Base-by-base conservation (phyloP, 2,888 invertebrate genomes). In the Oxycera nigricornis region DNA sequence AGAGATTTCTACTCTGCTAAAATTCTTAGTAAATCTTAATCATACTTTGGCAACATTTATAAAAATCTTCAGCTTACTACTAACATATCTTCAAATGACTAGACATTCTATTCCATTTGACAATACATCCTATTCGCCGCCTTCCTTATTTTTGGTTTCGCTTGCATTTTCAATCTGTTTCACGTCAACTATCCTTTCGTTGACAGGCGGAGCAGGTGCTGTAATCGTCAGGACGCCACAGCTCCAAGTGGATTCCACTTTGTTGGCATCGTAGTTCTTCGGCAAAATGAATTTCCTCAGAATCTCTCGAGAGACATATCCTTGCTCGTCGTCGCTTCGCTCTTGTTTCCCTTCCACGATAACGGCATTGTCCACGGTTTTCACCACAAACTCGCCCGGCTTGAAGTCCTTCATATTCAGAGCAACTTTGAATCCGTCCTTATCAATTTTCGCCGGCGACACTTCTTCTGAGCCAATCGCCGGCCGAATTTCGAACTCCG, bases 361-460 rank as follows among this genome's bases (percentile, higher is more conserved):
- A n/a, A 93, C 87, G 72, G 87, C 87, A 77, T 90, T 89, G 2
- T 91, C 92, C 0, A 90, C 87, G 0, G 91, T 91, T 82, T 91
- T 92, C 57, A 93, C 92, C 4, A 88, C 86, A 39, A 93, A 90
- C 82, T 93, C 92, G 7, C 90, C 89, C 0, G 92, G 92, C 4
- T 87, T 84, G 80, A 92, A 93, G 79, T 92, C 90, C 80, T 91
- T 89, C 0, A 93, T 91, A 80, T 93, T 92, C 74, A 92, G 82
- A 76, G 88, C 88, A 17, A 90, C 89, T 80, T 89, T 89, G 75
- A 90, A 90, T 77, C 89, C 89, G 78, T 90, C 88, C 0, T 88
- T 87, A 79, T 89, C 89, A 20, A 84, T 30, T 41, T 41, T 39
- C 26, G 73, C 26, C 28, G 31, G 2, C 22, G 55, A 20, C 20